These are phyloP conservation scores for Parnassius smintheus DNA, from an alignment of 2,888 invertebrate genomes.

Conservation along the genomic window DNA sequence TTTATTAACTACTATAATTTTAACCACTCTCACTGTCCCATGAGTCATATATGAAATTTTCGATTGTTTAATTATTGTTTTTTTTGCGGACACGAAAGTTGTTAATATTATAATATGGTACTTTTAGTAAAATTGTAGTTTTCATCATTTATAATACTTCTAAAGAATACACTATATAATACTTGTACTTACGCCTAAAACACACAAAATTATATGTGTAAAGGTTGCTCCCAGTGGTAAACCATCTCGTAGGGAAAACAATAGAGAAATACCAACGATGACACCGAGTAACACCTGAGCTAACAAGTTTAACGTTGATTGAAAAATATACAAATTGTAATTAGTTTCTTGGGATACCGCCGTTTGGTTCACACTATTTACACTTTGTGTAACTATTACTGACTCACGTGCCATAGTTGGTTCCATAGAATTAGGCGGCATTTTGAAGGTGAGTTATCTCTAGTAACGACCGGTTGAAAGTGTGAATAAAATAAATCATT, in stretches of 20 bases:
- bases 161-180: not conserved
- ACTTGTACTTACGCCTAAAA: constrained; percentile 59
- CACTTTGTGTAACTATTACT: constrained; percentile 17
- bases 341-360: constrained; percentile 27
- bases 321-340: constrained; percentile 49
- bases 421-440: constrained; percentile 45
- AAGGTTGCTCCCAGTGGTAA: constrained; percentile 46
- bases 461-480: not conserved
- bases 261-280: constrained; percentile 45
- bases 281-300: constrained; percentile 59
- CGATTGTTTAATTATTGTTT: no score
- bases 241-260: constrained; percentile 49
- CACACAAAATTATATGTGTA: constrained; percentile 59
- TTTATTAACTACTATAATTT: no score
- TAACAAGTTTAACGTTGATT: constrained; percentile 49
- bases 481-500: constrained; percentile 1
- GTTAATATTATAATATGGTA: no score
- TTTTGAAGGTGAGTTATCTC: constrained; percentile 27
- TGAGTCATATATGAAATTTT: no score
- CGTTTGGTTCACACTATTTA: constrained; percentile 27
- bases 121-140: no score
- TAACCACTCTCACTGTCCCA: no score
- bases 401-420: constrained; percentile 35
- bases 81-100: no score
- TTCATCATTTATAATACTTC: no score